Base-by-base conservation (phyloP, 2,113 vertebrate species). In the Panurus biarmicus region DNA sequence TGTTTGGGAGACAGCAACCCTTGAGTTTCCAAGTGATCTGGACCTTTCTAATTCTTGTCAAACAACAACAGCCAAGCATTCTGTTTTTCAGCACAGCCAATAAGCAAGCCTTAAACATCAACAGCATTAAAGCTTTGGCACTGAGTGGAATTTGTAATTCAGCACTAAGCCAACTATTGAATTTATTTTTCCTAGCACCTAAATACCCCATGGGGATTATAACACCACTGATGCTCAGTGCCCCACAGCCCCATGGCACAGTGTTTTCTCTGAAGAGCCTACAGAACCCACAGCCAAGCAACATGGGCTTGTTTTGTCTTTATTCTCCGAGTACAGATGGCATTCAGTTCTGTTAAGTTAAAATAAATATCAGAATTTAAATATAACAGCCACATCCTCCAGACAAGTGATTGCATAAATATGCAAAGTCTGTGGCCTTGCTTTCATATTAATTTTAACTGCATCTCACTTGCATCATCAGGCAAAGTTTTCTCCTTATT, bases 341-440 rank as follows among this genome's bases (percentile, higher is more conserved):
- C 12, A 2, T 82, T 85, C 89, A 66, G 62, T 85, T 91, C 80
- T 95, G 70, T 57, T 87, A 57, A 87, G 62, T 94, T 94, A 91
- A 96, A 96, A 95, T 92, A 95, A 90, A 87, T 85, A 91, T 10
- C 77, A 79, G 77, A 82, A 74, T 69, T 81, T 94, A 90, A 89
- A 94, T 90, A 78, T 48, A 95, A 81, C 84, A 87, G 33, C 66
- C 61, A 82, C 53, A 53, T 86, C 88, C 76, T 92, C 89, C 80
- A 92, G 81, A 92, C 40, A 75, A 91, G 66, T 85, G 74, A 91
- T 81, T 96, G 66, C 84, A 95, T 89, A 89, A 94, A 93, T 89
- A 92, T 69, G 83, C 80, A 93, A 85, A 69, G n/a, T 57, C 79
- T 81, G 47, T 69, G 57, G 69, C 36, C 33, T 71, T 85, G 61